Percentiles rank a stretch among this genome's conserved stretches.
Evolutionary conservation across 2,113 vertebrate genomes (phyloP).

Genomic region (Aegithalos caudatus): DNA sequence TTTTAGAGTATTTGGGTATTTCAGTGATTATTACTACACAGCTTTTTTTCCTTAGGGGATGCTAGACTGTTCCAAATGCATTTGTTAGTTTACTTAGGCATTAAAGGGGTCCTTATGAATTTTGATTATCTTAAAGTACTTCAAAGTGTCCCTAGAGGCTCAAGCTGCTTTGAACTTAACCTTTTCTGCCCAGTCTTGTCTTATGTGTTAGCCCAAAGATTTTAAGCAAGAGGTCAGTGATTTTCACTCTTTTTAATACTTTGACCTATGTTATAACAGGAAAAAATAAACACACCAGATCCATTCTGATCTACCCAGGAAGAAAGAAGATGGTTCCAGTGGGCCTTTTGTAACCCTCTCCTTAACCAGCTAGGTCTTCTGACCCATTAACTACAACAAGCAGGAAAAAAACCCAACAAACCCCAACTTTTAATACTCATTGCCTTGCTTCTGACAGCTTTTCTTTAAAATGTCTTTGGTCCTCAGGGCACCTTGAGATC

Average conservation of each 20-base stretch:
- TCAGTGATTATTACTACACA: slow-evolving; percentile 35
- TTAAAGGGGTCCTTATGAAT: slow-evolving; percentile 55
- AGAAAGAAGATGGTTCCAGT: neutral
- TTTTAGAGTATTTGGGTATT: slow-evolving; percentile 48
- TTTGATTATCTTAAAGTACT: slow-evolving; percentile 50
- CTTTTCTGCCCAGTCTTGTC: slow-evolving; percentile 31
- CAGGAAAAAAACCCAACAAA: neutral
- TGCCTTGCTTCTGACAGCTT: neutral
- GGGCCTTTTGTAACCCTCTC: neutral
- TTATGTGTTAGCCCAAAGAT: slow-evolving; percentile 1
- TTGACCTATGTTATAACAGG: slow-evolving; percentile 26
- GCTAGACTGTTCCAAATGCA: neutral
- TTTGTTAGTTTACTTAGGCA: slow-evolving; percentile 62
- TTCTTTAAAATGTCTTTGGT: slow-evolving; percentile 15
- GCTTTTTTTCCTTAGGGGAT: slow-evolving; percentile 37
- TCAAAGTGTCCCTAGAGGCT: slow-evolving; percentile 57
- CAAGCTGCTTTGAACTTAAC: slow-evolving; percentile 53
- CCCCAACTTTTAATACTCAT: neutral
- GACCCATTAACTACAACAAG: neutral
- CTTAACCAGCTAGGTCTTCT: neutral
- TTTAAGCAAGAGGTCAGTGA: slow-evolving; percentile 4
- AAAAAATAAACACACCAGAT: slow-evolving; percentile 41
- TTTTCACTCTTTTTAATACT: slow-evolving; percentile 37
- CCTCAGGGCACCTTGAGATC: slow-evolving; percentile 18
- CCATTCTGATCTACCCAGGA: slow-evolving; percentile 14